Base-by-base conservation (phyloP, 2,888 invertebrate genomes). In the Philopedon plagiatum region DNA sequence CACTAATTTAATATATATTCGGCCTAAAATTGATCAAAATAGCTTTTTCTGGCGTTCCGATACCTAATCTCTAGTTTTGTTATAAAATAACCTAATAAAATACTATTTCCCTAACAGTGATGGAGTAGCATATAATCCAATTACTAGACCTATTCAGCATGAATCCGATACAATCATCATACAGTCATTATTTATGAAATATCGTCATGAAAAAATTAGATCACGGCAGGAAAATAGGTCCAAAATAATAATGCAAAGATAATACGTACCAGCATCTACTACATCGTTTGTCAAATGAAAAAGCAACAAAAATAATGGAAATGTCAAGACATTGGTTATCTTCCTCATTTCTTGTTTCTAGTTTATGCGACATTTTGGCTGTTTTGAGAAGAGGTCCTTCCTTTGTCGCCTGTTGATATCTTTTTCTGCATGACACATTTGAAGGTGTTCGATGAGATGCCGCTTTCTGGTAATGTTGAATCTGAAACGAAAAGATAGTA, bases 291-390 rank as follows among this genome's bases (percentile, higher is more conserved):
- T 70, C 46, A 78, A 60, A 66, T 77, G 74, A 66, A 78, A 77
- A 64, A 78, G 76, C 71, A 79, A 75, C 70, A 80, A 77, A 72
- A 79, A 77, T 44, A 78, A 74, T 39, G 78, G 77, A 63, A 80
- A 77, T 69, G 73, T 76, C 76, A 79, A 76, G 71, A 77, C 75
- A 75, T 75, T 78, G 79, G 78, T 78, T 74, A 78, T 77, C 78
- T 77, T 77, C 81, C 78, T 81, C 82, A 82, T 82, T 80, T 80
- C 81, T 80, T 78, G 65, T 76, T 73, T 74, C 79, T 75, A 76
- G 76, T 77, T 80, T 79, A 81, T 76, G 79, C 79, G 78, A 76
- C 81, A 82, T 82, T 78, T 78, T 80, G 78, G 56, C 19, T 54
- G 46, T 29, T 54, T 68, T 32, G 65, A 46, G 15, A 7, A 13